Evolutionary conservation across 2,113 vertebrate species (phyloP).

Genomic region (Lethenteron reissneri): DNA sequence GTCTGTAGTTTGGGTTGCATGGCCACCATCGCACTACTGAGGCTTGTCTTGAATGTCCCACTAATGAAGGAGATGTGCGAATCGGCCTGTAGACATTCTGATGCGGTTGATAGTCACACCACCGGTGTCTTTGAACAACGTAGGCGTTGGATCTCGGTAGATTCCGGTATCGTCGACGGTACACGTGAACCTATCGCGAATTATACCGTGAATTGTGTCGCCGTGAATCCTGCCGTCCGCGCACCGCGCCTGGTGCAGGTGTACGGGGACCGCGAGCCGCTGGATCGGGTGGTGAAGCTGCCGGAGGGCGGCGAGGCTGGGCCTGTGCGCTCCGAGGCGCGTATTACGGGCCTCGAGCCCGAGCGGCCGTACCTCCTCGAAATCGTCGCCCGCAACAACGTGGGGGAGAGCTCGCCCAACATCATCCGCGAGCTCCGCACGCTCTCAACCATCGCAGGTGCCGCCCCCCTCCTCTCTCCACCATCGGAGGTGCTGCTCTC

Average conservation of each 20-base stretch:
- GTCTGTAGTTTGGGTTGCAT: too few relatives aligned
- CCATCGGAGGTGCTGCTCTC: neutral
- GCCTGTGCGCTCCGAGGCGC: conserved; percentile 20
- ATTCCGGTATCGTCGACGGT: too few relatives aligned
- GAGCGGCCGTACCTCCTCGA: conserved; percentile 38
- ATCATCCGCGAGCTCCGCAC: conserved; percentile 28
- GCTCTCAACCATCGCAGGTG: conserved; percentile 13
- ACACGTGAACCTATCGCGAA: too few relatives aligned
- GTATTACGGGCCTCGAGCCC: conserved; percentile 40
- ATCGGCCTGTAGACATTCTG: too few relatives aligned
- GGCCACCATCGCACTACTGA: too few relatives aligned
- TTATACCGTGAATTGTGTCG: too few relatives aligned
- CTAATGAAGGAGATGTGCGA: too few relatives aligned
- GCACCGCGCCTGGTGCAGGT: neutral
- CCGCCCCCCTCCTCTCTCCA: conserved; percentile 7
- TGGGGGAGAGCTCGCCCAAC: conserved; percentile 31
- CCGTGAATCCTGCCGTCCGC: too few relatives aligned
- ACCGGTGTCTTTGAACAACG: too few relatives aligned
- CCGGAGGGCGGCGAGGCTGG: conserved; percentile 22
- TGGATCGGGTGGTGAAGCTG: conserved; percentile 33
- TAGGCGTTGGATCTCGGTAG: too few relatives aligned
- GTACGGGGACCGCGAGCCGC: conserved; percentile 1
- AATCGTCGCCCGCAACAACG: conserved; percentile 44
- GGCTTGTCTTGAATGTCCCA: too few relatives aligned
- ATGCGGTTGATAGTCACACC: too few relatives aligned